Evolutionary conservation across 2,113 vertebrate genomes (phyloP).

Genomic region (Cinclus cinclus): DNA sequence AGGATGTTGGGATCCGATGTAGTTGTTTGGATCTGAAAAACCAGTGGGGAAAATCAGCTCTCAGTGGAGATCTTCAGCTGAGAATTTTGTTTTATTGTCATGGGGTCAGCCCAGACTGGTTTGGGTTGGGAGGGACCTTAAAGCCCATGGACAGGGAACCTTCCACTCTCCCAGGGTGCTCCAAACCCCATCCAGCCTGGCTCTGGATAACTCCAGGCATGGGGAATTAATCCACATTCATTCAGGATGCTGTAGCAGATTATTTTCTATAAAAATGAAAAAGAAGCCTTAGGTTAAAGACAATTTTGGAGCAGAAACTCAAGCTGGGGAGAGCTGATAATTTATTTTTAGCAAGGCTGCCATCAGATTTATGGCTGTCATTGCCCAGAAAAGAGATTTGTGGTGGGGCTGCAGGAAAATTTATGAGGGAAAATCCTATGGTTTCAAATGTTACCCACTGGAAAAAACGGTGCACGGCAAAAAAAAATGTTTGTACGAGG

Average conservation of each 20-base stretch:
- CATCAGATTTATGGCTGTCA: background rate
- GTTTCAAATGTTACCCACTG: constrained; percentile 1
- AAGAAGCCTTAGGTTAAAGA: background rate
- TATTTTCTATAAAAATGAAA: background rate
- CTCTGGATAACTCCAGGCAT: background rate
- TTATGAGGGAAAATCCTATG: constrained; percentile 45
- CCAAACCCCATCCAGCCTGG: background rate
- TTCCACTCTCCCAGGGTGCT: background rate
- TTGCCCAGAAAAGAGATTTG: background rate
- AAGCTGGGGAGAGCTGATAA: background rate
- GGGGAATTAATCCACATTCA: background rate
- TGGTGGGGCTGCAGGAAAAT: background rate
- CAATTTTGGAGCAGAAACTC: background rate
- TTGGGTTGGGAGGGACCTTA: background rate
- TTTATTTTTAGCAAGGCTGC: background rate
- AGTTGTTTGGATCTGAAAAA: background rate
- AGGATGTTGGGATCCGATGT: background rate
- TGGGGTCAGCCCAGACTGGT: background rate
- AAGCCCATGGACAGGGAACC: background rate
- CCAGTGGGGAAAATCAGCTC: background rate
- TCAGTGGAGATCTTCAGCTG: background rate
- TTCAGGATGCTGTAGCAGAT: background rate
- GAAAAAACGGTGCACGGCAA: constrained; percentile 17
- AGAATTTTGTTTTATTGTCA: rapidly evolving
- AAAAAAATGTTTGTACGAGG: constrained; percentile 32